Base-by-base conservation (phyloP, 1,140 invertebrate species). In the Branchinecta lindahli region DNA sequence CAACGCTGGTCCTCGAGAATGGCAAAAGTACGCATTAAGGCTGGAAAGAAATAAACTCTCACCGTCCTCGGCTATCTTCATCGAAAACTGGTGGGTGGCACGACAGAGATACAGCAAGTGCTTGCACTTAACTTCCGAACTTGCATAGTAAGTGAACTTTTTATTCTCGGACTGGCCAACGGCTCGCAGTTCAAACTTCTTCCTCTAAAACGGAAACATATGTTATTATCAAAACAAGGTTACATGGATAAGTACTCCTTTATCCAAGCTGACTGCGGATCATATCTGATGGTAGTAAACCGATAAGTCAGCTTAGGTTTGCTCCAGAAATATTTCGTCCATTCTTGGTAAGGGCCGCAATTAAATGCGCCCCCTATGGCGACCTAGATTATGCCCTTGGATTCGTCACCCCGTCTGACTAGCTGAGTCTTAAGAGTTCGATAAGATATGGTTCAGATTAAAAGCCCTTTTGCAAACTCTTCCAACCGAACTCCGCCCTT, bases 171-270 rank as follows among this genome's bases (percentile, higher is more conserved):
- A 82, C 73, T 81, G 82, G 75, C 91, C 90, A 45, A 88, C 86
- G 5, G 90, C 90, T 66, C 91, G 85, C 73, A 97, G 94, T 82
- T 96, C 92, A 81, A 96, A 96, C 79, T 96, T 96, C 80, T 95
- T 95, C 76, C 92, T 87, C 86, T 88, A 78, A 81, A 74, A 72
- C 72, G 75, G 73, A 74, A 72, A 73, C 8, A 68, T 65, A 71
- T n/a, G 33, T 33, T 33, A 33, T 33, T 3, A 33, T 33, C 33
- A 33, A 3, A 33, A 5, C 33, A 33, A 5, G 33, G 33, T 21
- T 5, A 69, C 15, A 12, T 33, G 68, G 3, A 5, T 10, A 69
- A 12, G 21, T 15, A n/a, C 10, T 21, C 15, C 2, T 15, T 69
- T 7, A 44, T 33, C 33, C 33, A 33, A 33, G 33, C 33, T 33